phyloP scores from a whole-genome alignment of 2,797 vertebrate genomes.

The Heterohyrax brucei region DNA sequence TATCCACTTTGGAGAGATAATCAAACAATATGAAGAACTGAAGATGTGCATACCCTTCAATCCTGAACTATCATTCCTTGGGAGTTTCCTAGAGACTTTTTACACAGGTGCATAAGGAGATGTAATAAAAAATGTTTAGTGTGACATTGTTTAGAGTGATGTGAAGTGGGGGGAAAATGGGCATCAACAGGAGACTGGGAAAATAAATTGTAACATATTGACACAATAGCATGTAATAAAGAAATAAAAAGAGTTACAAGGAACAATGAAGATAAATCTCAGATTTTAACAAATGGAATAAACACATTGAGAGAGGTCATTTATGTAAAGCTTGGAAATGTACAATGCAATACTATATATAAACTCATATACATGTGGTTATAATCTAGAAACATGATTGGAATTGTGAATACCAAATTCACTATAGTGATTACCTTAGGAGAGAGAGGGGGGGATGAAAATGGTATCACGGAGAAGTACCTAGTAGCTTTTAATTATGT shows the following conservation, averaged over 20 bases:
- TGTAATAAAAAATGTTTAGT: neutral
- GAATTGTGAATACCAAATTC: neutral
- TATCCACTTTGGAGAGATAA: neutral
- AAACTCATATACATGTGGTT: neutral
- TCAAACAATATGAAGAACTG: slow-evolving; percentile 39
- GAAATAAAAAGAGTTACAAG: too few relatives aligned
- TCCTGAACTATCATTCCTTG: neutral
- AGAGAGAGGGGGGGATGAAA: neutral
- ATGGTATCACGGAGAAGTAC: neutral
- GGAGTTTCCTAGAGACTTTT: neutral
- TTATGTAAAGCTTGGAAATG: slow-evolving; percentile 48
- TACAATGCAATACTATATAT: slow-evolving; percentile 11
- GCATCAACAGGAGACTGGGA: neutral
- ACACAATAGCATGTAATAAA: too few relatives aligned
- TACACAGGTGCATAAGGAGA: neutral
- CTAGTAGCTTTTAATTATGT: neutral
- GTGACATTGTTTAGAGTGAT: slow-evolving; percentile 32
- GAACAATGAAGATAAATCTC: neutral
- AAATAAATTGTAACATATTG: too few relatives aligned
- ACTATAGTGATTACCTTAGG: neutral
- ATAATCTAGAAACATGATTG: neutral
- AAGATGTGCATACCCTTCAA: neutral
- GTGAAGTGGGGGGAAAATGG: neutral
- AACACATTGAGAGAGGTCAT: slow-evolving; percentile 20
- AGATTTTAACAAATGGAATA: neutral